Percentiles rank a stretch among this genome's conserved stretches.
phyloP scores from a whole-genome alignment of 64 coral and sea anemone genomes.

The Pachyseris speciosa region DNA sequence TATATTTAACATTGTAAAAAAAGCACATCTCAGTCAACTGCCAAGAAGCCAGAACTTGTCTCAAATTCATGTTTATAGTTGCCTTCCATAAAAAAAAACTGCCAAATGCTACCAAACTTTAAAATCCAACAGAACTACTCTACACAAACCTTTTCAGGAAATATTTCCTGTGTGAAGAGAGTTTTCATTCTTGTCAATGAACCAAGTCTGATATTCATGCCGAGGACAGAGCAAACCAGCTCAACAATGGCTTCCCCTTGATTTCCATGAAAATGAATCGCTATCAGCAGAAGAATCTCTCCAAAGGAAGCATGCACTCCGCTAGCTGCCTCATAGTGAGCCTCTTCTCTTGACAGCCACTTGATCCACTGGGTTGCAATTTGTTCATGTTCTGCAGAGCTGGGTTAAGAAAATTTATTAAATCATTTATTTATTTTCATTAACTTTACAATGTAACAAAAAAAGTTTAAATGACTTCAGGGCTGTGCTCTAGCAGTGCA shows the following conservation, averaged over 20 bases:
- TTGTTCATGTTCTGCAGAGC: slow-evolving; percentile 90
- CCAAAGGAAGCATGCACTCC: slow-evolving; percentile 99
- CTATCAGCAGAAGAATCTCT: slow-evolving; percentile 88
- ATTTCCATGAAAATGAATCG: slow-evolving; percentile 98
- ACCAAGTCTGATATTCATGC: slow-evolving; percentile 88
- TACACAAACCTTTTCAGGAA: slow-evolving; percentile 90
- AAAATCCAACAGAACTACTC: neutral
- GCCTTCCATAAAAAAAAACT: neutral
- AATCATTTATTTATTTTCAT: too few species aligned
- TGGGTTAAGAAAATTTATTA: neutral
- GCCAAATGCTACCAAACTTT: neutral
- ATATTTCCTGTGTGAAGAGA: slow-evolving; percentile 93
- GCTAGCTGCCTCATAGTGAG: slow-evolving; percentile 91
- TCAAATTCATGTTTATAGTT: too few species aligned
- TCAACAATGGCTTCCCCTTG: slow-evolving; percentile 89
- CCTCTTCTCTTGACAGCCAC: slow-evolving; percentile 95
- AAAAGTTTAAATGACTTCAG: too few species aligned
- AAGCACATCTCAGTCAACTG: too few species aligned
- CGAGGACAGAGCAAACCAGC: slow-evolving; percentile 88
- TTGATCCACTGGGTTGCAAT: slow-evolving; percentile 84
- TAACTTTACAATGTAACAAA: too few species aligned
- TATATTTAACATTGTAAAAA: too few species aligned
- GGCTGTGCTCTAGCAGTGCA: too few species aligned
- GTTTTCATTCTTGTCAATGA: slow-evolving; percentile 91
- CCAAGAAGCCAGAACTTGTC: too few species aligned